A percentile compares a stretch with the other conserved stretches of the same genome.
phyloP scores from a whole-genome alignment of 2,797 vertebrate genomes.

The Brachyalestes nurse region DNA sequence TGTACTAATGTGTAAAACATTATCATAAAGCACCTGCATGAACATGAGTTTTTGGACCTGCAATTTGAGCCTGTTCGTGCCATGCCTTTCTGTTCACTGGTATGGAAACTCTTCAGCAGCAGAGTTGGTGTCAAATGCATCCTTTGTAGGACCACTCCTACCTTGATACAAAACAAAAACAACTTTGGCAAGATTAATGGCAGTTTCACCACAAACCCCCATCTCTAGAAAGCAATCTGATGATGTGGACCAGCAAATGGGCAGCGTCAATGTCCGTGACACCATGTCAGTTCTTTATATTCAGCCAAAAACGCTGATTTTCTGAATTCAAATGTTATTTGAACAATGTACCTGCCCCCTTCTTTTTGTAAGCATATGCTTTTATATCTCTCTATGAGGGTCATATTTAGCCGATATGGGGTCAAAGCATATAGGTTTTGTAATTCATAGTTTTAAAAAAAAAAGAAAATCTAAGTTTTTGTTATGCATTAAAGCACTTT shows the following conservation, averaged over 20 bases:
- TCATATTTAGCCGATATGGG: conserved; percentile 46
- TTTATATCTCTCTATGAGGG: conserved; percentile 49
- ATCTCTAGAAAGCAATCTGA: not conserved
- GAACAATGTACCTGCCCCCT: not conserved
- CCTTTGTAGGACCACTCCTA: not conserved
- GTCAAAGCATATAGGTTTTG: conserved; percentile 55
- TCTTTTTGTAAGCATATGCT: conserved; percentile 9
- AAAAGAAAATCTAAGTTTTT: conserved; percentile 53
- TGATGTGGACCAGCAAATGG: conserved; percentile 7
- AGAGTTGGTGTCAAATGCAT: not conserved
- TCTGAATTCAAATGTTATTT: conserved; percentile 16
- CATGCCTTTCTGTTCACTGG: not conserved
- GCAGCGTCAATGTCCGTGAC: conserved; percentile 1
- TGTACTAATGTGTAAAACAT: conserved; percentile 12
- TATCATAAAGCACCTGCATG: conserved; percentile 16
- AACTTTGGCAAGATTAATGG: not conserved
- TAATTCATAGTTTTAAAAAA: conserved; percentile 36
- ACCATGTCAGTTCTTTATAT: not conserved
- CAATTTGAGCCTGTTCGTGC: conserved; percentile 3
- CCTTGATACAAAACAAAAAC: not conserved
- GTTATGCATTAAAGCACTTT: conserved; percentile 74
- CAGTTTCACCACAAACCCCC: not conserved
- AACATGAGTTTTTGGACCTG: conserved; percentile 1
- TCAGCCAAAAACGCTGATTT: not conserved
- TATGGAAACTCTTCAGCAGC: not conserved